Evolutionary conservation across 2,888 invertebrate genomes (phyloP), one percentile per base, ranked within the genome.

Genomic region (Tetragonula carbonaria): DNA sequence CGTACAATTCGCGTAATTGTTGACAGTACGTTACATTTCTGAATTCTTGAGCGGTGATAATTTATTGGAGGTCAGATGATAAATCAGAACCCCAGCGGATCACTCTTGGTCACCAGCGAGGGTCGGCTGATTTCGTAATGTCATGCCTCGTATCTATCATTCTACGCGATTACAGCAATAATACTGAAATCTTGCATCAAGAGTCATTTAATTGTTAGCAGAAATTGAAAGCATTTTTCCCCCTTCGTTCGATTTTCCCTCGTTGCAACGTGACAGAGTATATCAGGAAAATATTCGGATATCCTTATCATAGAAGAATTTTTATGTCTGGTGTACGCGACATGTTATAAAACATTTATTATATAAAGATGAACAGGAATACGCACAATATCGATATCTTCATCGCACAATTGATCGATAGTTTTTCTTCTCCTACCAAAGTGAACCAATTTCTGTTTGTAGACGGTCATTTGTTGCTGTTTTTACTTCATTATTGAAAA

Each of bases 11-110:
- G 50, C 8, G 14, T 63, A 51, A 51, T 2, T 71, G 63, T 83
- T 83, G 65, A 76, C 73, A 62, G 21, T 23, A 53, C 67, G 51
- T 59, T 55, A 63, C 33, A 63, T 21, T 76, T 38, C 16, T 74
- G 70, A 78, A 70, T 80, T 74, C 73, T 66, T 72, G 50, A 28
- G 28, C 65, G 6, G 21, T 18, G 77, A 87, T 85, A 79, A 86
- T 75, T 83, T 84, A 85, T 74, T 81, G 33, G 68, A 72, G 87
- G 90, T 90, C 89, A 90, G 3, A 28, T 67, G 89, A 89, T 89
- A 88, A 90, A 72, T 50, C 51, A 78, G 87, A 90, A 88, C 89
- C 86, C 90, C 89, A 90, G 82, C 87, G 73, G 75, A 84, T 88
- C 75, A 71, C 5, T 68, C n/a, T 70, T 55, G 63, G 70, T 84